A percentile compares a stretch with the other conserved stretches of the same genome.
Evolutionary conservation across 2,797 vertebrate genomes (phyloP).

Genomic region (Atherinosoma microstoma): DNA sequence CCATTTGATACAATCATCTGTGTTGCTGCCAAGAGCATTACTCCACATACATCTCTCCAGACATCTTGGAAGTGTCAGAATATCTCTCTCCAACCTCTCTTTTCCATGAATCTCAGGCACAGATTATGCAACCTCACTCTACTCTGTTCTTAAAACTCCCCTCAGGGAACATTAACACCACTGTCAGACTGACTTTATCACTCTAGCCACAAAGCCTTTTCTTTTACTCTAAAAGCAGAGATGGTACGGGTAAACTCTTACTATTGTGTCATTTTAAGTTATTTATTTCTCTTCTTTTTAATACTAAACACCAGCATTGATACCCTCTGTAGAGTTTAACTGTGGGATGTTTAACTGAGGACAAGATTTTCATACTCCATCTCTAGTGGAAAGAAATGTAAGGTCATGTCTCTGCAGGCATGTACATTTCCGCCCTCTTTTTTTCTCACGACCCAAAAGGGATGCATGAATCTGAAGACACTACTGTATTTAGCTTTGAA

Average conservation of each 20-base stretch:
- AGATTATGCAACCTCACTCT: constrained; percentile 78
- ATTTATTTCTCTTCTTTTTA: not conserved
- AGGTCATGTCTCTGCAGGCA: constrained; percentile 75
- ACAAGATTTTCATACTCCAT: constrained; percentile 52
- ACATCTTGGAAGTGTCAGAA: constrained; percentile 65
- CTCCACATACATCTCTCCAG: constrained; percentile 59
- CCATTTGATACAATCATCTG: constrained; percentile 57
- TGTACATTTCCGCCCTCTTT: constrained; percentile 68
- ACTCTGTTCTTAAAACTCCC: constrained; percentile 63
- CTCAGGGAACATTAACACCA: constrained; percentile 60
- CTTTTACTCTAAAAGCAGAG: constrained; percentile 48
- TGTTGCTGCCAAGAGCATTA: constrained; percentile 61
- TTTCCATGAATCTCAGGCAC: constrained; percentile 69
- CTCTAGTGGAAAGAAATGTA: constrained; percentile 74
- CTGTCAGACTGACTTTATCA: constrained; percentile 65
- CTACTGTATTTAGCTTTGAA: constrained; percentile 43
- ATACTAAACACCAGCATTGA: not conserved
- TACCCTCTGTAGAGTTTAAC: constrained; percentile 30
- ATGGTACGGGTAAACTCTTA: constrained; percentile 18
- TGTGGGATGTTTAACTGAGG: constrained; percentile 46
- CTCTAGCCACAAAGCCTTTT: constrained; percentile 48
- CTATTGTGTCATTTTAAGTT: constrained; percentile 11
- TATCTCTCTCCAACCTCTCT: constrained; percentile 62
- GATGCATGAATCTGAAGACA: constrained; percentile 69
- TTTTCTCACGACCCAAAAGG: constrained; percentile 62